phyloP scores from a whole-genome alignment of 1,140 invertebrate species.

The Contarinia nasturtii region DNA sequence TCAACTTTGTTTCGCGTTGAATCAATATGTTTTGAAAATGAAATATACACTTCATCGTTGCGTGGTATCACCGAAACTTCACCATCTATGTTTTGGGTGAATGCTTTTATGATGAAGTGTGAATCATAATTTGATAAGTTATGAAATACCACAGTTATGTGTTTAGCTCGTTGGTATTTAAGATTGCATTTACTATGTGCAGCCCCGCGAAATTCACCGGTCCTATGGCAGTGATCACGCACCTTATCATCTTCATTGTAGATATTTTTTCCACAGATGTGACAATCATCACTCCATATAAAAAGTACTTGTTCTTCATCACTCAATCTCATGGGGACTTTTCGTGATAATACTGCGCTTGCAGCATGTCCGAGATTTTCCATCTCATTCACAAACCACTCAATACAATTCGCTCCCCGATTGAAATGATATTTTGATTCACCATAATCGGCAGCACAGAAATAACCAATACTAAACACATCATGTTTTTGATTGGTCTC shows the following conservation, averaged over 20 bases:
- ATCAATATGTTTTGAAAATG: conserved; percentile 5
- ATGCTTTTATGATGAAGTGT: conserved; percentile 19
- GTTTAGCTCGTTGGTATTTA: conserved; percentile 13
- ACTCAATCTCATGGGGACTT: conserved; percentile 8
- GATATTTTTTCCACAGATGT: conserved; percentile 14
- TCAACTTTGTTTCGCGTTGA: not conserved
- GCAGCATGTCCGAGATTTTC: conserved; percentile 6
- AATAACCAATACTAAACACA: conserved; percentile 11
- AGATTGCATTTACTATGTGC: conserved; percentile 21
- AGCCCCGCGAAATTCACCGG: conserved; percentile 13
- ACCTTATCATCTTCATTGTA: conserved; percentile 7
- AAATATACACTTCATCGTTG: conserved; percentile 18
- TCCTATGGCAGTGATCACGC: conserved; percentile 18
- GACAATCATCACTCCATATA: conserved; percentile 7
- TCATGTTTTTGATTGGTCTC: conserved; percentile 15
- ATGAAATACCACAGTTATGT: conserved; percentile 21
- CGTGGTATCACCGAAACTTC: conserved; percentile 18
- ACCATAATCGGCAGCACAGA: conserved; percentile 10
- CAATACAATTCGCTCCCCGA: conserved; percentile 11
- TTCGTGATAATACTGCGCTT: conserved; percentile 8
- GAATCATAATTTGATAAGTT: conserved; percentile 16
- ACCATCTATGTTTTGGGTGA: conserved; percentile 9
- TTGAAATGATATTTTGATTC: conserved; percentile 13
- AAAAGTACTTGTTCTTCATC: conserved; percentile 5
- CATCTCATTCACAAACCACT: conserved; percentile 8